Percentiles rank a stretch among this genome's conserved stretches.
These are phyloP conservation scores for Todiramphus saurophagus DNA, from an alignment of 2,113 vertebrate genomes.

Conservation along the genomic window DNA sequence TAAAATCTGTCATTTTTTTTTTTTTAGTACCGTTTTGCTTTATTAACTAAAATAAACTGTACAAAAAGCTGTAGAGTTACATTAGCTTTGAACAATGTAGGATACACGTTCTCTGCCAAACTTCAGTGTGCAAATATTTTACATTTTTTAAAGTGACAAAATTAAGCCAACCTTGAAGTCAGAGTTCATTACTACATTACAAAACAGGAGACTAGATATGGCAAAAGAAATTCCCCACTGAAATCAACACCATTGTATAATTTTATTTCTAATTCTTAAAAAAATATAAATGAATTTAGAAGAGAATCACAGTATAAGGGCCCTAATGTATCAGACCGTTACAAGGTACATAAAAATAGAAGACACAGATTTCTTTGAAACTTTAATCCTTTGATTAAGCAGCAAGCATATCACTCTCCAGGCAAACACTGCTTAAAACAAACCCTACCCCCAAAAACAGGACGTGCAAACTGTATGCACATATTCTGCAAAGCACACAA, in stretches of 20 bases:
- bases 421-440: constrained; percentile 82
- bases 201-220: constrained; percentile 59
- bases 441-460: constrained; percentile 67
- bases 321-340: constrained; percentile 75
- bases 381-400: constrained; percentile 86
- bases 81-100: constrained; percentile 70
- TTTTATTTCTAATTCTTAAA: constrained; percentile 78
- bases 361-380: constrained; percentile 82
- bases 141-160: constrained; percentile 75
- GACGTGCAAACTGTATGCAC: constrained; percentile 83
- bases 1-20: constrained; percentile 17
- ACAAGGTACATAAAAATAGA: constrained; percentile 82
- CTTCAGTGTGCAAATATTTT: constrained; percentile 71
- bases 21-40: constrained; percentile 67
- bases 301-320: constrained; percentile 82
- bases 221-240: constrained; percentile 65
- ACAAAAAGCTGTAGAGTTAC: constrained; percentile 74
- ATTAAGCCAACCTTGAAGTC: constrained; percentile 65
- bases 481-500: constrained; percentile 82
- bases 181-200: constrained; percentile 54
- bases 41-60: constrained; percentile 76
- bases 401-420: constrained; percentile 85
- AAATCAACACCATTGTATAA: constrained; percentile 73
- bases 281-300: constrained; percentile 77
- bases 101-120: constrained; percentile 65